Conservation (phyloP, 2,113 vertebrate species). For the Tenrec ecaudatus region DNA sequence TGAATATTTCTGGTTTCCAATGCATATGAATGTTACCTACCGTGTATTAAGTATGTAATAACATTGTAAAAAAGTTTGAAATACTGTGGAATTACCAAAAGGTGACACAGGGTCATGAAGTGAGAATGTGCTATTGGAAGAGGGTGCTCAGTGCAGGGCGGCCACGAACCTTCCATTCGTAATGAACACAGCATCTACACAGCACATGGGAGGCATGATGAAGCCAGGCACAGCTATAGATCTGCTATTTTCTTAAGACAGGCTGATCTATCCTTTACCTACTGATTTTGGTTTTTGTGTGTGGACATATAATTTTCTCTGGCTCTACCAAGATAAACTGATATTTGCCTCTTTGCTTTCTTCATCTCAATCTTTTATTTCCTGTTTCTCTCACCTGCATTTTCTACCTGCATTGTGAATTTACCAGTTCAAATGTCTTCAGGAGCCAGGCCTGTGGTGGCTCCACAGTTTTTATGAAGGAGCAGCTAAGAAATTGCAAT, state of each 20-base stretch:
- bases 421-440: not conserved
- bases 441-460: not conserved
- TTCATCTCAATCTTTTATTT: not conserved
- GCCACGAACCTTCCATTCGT: too few species aligned
- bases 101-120: too few species aligned
- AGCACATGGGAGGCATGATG: too few species aligned
- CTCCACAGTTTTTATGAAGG: not conserved
- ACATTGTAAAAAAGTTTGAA: too few species aligned
- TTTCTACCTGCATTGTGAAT: not conserved
- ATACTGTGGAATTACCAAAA: too few species aligned
- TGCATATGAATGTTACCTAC: too few species aligned
- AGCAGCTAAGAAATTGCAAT: not conserved
- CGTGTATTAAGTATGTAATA: too few species aligned
- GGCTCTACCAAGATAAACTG: not conserved
- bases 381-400: not conserved
- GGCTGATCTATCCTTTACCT: not conserved
- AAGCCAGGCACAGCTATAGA: too few species aligned
- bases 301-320: not conserved
- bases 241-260: not conserved
- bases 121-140: too few species aligned
- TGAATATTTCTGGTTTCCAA: too few species aligned
- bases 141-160: too few species aligned
- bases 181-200: too few species aligned
- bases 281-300: not conserved
- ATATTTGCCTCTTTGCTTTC: not conserved